phyloP scores from a whole-genome alignment of 37 sponge, comb jelly and placozoan species.

The Beroe forskalii region DNA sequence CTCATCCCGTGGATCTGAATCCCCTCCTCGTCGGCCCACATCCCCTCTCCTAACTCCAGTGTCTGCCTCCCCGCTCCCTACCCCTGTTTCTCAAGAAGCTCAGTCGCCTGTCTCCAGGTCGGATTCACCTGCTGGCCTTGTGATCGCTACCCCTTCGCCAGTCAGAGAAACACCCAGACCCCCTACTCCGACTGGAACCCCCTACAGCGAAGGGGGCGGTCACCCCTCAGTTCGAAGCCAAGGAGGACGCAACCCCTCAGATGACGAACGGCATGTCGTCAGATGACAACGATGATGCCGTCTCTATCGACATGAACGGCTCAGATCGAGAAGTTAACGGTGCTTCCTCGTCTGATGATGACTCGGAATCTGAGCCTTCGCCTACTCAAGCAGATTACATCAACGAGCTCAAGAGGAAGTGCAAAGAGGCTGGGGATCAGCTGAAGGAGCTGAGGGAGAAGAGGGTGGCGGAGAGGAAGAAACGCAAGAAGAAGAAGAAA shows the following conservation, averaged over 20 bases:
- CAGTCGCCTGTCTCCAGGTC: neutral
- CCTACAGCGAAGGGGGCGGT: conserved; percentile 48
- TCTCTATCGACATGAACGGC: conserved; percentile 30
- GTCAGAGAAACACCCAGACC: neutral
- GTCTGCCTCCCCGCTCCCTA: neutral
- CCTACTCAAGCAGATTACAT: neutral
- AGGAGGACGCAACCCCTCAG: conserved; percentile 5
- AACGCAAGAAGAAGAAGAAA: conserved; percentile 31
- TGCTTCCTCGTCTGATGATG: neutral
- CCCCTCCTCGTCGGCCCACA: neutral
- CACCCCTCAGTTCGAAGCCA: conserved; percentile 47
- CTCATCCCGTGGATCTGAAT: neutral
- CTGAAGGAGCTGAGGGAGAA: conserved; percentile 19
- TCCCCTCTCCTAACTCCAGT: neutral
- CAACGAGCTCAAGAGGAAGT: conserved; percentile 5
- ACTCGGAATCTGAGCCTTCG: neutral
- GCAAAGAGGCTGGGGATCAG: neutral
- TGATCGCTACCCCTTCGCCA: neutral
- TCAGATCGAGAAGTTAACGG: conserved; percentile 24
- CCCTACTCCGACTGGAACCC: neutral
- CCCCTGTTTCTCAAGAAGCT: neutral
- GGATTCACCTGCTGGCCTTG: neutral
- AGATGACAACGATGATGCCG: conserved; percentile 39
- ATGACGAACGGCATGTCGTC: neutral
- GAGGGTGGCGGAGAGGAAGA: conserved; percentile 16